phyloP scores from a whole-genome alignment of 2,888 invertebrate species.

The Microctonus aethiopoides region DNA sequence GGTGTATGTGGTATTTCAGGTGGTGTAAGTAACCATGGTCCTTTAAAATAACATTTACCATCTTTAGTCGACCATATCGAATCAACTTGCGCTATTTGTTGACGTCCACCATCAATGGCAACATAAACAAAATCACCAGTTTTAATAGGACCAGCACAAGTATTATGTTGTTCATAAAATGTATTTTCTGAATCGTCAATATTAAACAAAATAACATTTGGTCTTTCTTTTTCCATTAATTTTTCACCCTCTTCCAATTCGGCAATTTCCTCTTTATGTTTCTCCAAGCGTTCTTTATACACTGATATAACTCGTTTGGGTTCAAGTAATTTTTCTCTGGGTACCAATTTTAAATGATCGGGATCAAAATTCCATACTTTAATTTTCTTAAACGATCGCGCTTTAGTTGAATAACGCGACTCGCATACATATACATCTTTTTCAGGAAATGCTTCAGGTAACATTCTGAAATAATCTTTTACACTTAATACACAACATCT shows the following conservation, averaged over 20 bases:
- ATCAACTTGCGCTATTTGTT: constrained; percentile 93
- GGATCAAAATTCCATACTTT: constrained; percentile 80
- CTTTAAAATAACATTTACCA: constrained; percentile 91
- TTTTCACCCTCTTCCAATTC: constrained; percentile 86
- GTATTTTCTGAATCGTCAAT: constrained; percentile 81
- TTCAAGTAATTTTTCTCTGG: constrained; percentile 81
- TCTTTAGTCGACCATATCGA: constrained; percentile 93
- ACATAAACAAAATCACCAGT: constrained; percentile 96
- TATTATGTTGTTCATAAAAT: constrained; percentile 94
- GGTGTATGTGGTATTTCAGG: constrained; percentile 86
- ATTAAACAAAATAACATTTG: constrained; percentile 83
- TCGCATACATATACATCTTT: constrained; percentile 98
- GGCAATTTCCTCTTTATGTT: constrained; percentile 89
- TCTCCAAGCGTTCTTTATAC: constrained; percentile 90
- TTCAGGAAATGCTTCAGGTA: constrained; percentile 87
- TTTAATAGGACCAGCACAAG: constrained; percentile 85
- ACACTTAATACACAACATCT: constrained; percentile 94
- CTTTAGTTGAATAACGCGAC: constrained; percentile 88
- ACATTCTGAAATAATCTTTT: constrained; percentile 91
- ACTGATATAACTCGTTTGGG: constrained; percentile 92
- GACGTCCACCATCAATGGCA: constrained; percentile 88
- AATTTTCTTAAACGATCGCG: constrained; percentile 93
- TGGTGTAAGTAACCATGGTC: constrained; percentile 92
- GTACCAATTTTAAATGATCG: constrained; percentile 74
- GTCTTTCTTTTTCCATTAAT: constrained; percentile 85